Conservation (phyloP, 2,797 vertebrate species). For the Anguilla marmorata region DNA sequence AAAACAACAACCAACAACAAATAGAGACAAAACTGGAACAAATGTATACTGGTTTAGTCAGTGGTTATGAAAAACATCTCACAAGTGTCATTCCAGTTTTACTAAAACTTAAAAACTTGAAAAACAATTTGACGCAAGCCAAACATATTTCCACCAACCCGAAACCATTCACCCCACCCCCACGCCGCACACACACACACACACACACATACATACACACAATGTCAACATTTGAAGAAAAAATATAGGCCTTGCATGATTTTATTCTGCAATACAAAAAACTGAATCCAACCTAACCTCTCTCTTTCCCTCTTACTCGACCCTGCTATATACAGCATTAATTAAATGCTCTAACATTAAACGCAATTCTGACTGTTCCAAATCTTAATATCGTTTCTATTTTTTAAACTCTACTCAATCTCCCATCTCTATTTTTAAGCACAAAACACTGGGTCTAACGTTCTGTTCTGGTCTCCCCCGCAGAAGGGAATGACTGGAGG, state of each 20-base stretch:
- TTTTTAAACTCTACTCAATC: neutral
- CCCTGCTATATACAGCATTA: neutral
- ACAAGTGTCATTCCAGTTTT: no score
- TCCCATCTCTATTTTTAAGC: neutral
- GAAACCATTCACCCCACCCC: no score
- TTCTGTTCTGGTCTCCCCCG: neutral
- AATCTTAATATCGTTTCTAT: neutral
- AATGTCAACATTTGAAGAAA: no score
- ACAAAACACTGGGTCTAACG: slow-evolving; percentile 14
- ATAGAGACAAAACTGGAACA: no score
- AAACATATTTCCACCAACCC: no score
- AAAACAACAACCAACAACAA: no score
- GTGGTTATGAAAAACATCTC: no score
- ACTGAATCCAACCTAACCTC: neutral
- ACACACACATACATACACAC: no score
- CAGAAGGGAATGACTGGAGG: neutral
- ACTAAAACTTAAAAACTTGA: no score
- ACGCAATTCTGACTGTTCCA: neutral
- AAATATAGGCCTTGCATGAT: neutral
- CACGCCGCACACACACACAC: no score
- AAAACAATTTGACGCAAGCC: no score
- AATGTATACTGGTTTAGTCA: no score
- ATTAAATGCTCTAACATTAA: neutral
- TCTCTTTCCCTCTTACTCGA: neutral
- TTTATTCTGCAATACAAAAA: neutral